These are phyloP conservation scores for Nematopogon swammerdamellus DNA, from an alignment of 2,888 invertebrate species.

Conservation along the genomic window DNA sequence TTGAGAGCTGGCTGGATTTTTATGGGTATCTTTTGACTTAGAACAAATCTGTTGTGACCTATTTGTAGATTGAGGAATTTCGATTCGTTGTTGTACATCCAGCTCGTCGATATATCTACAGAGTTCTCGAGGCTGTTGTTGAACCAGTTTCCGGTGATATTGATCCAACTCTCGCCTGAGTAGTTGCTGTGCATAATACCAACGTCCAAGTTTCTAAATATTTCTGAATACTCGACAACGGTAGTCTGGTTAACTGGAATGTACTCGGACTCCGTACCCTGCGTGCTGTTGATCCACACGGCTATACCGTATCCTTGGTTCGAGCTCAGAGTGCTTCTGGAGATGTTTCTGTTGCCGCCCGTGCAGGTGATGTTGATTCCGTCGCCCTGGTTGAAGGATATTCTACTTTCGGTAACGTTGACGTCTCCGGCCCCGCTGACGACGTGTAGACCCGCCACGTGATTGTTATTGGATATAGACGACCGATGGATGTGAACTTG, in stretches of 20 bases:
- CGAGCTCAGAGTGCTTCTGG: conserved; percentile 77
- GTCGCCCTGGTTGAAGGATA: conserved; percentile 89
- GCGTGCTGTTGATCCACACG: conserved; percentile 86
- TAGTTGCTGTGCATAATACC: conserved; percentile 93
- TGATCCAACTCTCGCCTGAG: conserved; percentile 80
- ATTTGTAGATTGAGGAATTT: conserved; percentile 66
- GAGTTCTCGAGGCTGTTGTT: conserved; percentile 75
- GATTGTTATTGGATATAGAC: conserved; percentile 80
- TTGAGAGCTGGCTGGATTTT: conserved; percentile 82
- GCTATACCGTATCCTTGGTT: conserved; percentile 89
- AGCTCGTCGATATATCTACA: conserved; percentile 81
- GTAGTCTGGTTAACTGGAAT: conserved; percentile 81
- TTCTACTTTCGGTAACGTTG: conserved; percentile 85
- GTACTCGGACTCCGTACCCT: conserved; percentile 75
- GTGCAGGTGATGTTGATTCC: conserved; percentile 95
- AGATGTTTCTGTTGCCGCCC: conserved; percentile 92
- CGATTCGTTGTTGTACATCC: conserved; percentile 54
- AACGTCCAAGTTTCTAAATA: conserved; percentile 82
- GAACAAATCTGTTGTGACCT: conserved; percentile 81
- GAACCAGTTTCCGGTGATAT: conserved; percentile 90
- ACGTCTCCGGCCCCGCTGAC: conserved; percentile 90
- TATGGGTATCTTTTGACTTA: conserved; percentile 71
- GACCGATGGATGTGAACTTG: conserved; percentile 82
- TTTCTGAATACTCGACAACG: conserved; percentile 80
- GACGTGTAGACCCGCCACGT: conserved; percentile 89